These are phyloP conservation scores for Agrotis ipsilon DNA, from an alignment of 2,888 invertebrate genomes.

Conservation along the genomic window DNA sequence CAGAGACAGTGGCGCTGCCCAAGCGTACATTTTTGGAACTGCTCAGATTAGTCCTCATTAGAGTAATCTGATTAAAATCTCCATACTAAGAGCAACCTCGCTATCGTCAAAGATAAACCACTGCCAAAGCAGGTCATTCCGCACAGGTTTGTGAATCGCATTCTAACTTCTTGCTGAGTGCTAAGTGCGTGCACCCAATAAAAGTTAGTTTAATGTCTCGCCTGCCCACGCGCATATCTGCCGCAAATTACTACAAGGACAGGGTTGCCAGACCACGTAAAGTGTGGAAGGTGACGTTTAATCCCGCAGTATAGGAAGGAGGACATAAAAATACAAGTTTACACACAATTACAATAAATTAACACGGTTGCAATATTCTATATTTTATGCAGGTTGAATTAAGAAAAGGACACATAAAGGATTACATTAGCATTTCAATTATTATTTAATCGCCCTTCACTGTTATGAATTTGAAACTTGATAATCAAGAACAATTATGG, in stretches of 20 bases:
- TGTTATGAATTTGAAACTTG: too few relatives aligned
- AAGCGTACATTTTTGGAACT: too few relatives aligned
- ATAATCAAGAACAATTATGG: too few relatives aligned
- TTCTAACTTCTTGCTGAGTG: background rate
- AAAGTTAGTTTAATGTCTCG: slow-evolving; percentile 25
- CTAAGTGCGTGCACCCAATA: slow-evolving; percentile 35
- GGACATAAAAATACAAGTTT: background rate
- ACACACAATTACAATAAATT: slow-evolving; percentile 7
- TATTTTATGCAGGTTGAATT: background rate
- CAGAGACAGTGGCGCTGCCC: too few relatives aligned
- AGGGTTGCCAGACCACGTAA: slow-evolving; percentile 28
- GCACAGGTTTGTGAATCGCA: background rate
- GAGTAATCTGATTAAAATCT: background rate
- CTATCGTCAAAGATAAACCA: slow-evolving; percentile 20
- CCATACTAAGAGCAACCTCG: background rate
- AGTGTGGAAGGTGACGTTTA: background rate
- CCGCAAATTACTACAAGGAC: slow-evolving; percentile 28
- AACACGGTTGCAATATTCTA: background rate
- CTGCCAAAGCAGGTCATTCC: slow-evolving; percentile 17
- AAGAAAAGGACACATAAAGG: background rate
- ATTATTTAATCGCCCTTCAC: too few relatives aligned
- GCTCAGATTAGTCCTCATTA: too few relatives aligned
- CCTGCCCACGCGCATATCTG: slow-evolving; percentile 33
- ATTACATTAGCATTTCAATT: too few relatives aligned
- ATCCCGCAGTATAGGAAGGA: background rate